phyloP scores from a whole-genome alignment of 2,888 invertebrate species.

The Odontomyia ornata region DNA sequence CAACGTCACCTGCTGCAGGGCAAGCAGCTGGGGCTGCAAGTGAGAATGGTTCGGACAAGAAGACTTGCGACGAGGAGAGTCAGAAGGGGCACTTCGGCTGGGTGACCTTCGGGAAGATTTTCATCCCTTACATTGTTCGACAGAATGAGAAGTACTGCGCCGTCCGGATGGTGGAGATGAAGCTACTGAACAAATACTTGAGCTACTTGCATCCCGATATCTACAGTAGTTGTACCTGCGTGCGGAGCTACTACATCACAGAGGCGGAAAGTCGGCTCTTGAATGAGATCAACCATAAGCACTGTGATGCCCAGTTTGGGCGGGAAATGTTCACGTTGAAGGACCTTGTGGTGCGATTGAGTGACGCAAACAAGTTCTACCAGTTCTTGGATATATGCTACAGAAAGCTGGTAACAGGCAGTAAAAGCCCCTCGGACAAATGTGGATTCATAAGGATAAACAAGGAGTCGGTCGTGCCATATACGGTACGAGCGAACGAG shows the following conservation, averaged over 20 bases:
- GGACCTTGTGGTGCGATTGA: slow-evolving; percentile 87
- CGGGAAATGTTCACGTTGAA: slow-evolving; percentile 86
- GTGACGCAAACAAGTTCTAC: slow-evolving; percentile 90
- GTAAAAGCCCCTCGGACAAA: slow-evolving; percentile 76
- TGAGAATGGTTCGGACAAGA: slow-evolving; percentile 58
- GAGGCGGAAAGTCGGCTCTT: slow-evolving; percentile 88
- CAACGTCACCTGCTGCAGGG: slow-evolving; percentile 30
- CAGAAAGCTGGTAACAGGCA: slow-evolving; percentile 78
- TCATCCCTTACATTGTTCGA: slow-evolving; percentile 89
- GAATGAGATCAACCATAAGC: slow-evolving; percentile 91
- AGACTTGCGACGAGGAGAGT: slow-evolving; percentile 74
- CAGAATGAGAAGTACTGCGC: slow-evolving; percentile 87
- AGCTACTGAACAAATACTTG: slow-evolving; percentile 87
- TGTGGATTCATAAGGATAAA: slow-evolving; percentile 93
- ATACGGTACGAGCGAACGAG: slow-evolving; percentile 81
- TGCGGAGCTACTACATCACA: slow-evolving; percentile 92
- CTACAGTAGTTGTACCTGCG: slow-evolving; percentile 89
- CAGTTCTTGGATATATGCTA: slow-evolving; percentile 90
- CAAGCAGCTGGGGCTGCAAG: slow-evolving; percentile 54
- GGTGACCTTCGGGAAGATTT: slow-evolving; percentile 84
- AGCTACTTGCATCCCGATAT: slow-evolving; percentile 89
- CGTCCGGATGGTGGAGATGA: slow-evolving; percentile 93
- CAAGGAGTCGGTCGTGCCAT: slow-evolving; percentile 92
- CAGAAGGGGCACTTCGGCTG: slow-evolving; percentile 88
- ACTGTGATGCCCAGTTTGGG: slow-evolving; percentile 91